Evolutionary conservation across 2,113 vertebrate genomes (phyloP).

Genomic region (Poicephalus gulielmi): DNA sequence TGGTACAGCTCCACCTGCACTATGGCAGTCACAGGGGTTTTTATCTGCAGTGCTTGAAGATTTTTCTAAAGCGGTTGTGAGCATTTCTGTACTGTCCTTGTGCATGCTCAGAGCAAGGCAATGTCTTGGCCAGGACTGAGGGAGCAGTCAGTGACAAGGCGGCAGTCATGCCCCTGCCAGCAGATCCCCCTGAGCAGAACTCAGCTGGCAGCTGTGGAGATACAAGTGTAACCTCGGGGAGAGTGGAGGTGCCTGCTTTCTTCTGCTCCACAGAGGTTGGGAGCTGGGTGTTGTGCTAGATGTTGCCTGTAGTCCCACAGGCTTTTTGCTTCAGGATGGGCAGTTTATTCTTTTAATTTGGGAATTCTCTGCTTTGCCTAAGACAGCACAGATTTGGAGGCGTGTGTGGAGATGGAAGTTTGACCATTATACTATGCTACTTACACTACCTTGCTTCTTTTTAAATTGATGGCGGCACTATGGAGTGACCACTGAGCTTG

Average conservation of each 20-base stretch:
- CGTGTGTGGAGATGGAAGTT: neutral
- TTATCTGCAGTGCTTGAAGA: neutral
- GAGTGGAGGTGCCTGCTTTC: neutral
- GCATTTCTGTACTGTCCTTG: neutral
- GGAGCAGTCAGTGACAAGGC: neutral
- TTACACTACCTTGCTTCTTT: neutral
- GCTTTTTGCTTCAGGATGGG: neutral
- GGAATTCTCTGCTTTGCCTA: neutral
- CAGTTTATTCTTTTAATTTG: neutral
- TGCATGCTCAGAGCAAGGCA: neutral
- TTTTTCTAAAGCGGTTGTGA: neutral
- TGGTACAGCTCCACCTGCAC: neutral
- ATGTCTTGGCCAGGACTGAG: neutral
- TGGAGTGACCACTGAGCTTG: neutral
- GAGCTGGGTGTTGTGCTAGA: neutral
- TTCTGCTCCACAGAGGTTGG: neutral
- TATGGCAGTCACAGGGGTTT: neutral
- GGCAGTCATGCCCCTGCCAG: neutral
- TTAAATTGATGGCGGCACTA: neutral
- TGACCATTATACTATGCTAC: neutral
- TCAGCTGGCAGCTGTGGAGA: neutral
- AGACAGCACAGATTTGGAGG: neutral
- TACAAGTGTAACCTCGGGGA: too few relatives aligned
- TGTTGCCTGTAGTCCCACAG: neutral
- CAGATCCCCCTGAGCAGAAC: neutral